Percentiles rank a stretch among this genome's conserved stretches.
These are phyloP conservation scores for Drosophila novamexicana DNA, from an alignment of 1,140 invertebrate species.

Conservation along the genomic window DNA sequence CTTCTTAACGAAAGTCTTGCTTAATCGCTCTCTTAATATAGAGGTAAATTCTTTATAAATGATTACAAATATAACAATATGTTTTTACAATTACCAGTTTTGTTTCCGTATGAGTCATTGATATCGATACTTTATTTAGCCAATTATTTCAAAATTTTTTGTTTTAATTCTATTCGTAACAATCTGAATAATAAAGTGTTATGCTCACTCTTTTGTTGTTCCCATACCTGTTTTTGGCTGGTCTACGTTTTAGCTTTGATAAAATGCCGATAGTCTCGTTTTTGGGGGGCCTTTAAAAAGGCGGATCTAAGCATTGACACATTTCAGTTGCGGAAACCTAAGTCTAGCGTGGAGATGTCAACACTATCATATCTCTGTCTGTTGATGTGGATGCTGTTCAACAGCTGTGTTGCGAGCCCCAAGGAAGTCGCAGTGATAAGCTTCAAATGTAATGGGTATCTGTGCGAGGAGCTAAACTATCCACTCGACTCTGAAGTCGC, in stretches of 20 bases:
- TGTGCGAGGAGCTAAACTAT: slow-evolving; percentile 42
- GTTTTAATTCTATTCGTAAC: not conserved
- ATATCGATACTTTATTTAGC: not conserved
- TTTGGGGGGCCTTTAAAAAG: slow-evolving; percentile 50
- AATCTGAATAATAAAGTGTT: not conserved
- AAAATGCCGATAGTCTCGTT: slow-evolving; percentile 17
- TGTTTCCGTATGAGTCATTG: no score
- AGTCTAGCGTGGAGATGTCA: slow-evolving; percentile 36
- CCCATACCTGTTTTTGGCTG: slow-evolving; percentile 51
- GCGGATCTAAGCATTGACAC: slow-evolving; percentile 27
- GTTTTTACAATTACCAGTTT: no score
- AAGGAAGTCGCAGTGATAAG: slow-evolving; percentile 30
- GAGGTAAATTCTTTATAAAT: no score
- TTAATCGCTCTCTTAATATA: no score
- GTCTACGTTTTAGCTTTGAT: slow-evolving; percentile 32
- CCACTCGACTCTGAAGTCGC: slow-evolving; percentile 43
- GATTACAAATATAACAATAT: no score
- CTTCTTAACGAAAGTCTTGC: no score
- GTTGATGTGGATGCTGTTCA: slow-evolving; percentile 11
- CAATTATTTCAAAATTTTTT: no score
- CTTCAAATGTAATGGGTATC: slow-evolving; percentile 52
- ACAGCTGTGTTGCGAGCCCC: slow-evolving; percentile 3
- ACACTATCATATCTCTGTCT: slow-evolving; percentile 19
- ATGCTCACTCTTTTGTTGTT: slow-evolving; percentile 4
- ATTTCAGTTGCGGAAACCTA: slow-evolving; percentile 55